These are phyloP conservation scores for Labia minor DNA, from an alignment of 2,888 invertebrate species.

Conservation along the genomic window DNA sequence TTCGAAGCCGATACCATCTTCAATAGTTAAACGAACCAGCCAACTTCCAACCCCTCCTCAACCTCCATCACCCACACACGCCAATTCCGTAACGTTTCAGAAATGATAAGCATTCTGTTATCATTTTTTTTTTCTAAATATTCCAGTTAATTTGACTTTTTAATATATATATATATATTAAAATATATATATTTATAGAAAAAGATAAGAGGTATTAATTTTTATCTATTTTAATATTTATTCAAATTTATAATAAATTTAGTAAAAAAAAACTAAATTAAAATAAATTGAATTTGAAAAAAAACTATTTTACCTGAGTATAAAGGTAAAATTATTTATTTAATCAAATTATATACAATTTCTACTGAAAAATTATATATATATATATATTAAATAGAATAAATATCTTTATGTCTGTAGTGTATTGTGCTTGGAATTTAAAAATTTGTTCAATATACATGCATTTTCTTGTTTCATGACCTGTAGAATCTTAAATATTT, in stretches of 20 bases:
- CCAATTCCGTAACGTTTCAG: conserved; percentile 5
- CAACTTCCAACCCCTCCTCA: background rate
- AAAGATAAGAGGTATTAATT: background rate
- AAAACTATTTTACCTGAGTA: no score
- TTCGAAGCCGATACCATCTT: background rate
- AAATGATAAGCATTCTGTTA: background rate
- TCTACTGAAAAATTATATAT: no score
- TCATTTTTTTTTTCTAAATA: conserved; percentile 4
- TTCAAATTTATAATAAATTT: background rate
- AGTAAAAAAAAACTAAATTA: background rate
- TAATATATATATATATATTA: background rate
- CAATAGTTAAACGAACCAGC: conserved; percentile 7
- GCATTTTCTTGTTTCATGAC: no score
- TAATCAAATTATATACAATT: no score
- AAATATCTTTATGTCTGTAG: no score
- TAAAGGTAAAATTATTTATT: no score
- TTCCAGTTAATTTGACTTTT: conserved; percentile 13
- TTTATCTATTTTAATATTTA: background rate
- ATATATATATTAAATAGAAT: no score
- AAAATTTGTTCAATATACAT: no score
- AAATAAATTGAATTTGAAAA: no score
- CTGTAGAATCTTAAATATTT: no score
- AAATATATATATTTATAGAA: background rate
- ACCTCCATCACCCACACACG: background rate
- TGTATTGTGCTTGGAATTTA: no score